phyloP scores from a whole-genome alignment of 2,797 vertebrate genomes.

The Orientallactaga sibirica region DNA sequence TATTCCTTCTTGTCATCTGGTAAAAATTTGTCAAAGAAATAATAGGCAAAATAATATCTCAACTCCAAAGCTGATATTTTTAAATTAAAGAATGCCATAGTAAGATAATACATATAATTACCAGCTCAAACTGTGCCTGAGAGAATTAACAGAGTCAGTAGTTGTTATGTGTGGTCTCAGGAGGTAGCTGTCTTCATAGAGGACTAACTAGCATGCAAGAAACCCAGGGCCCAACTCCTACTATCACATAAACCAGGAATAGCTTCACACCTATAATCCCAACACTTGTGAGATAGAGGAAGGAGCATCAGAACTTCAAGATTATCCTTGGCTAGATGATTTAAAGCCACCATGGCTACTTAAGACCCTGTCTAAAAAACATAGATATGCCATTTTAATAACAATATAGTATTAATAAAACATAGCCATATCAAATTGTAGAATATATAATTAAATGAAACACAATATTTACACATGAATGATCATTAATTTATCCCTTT shows the following conservation, averaged over 20 bases:
- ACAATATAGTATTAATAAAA: background rate
- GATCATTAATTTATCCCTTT: background rate
- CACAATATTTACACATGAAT: background rate
- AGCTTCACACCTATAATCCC: too few species aligned
- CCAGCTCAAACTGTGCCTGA: background rate
- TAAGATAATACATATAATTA: background rate
- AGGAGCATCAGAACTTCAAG: background rate
- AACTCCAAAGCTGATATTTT: background rate
- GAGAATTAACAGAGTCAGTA: background rate
- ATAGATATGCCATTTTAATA: background rate
- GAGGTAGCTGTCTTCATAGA: background rate
- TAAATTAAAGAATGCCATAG: conserved; percentile 1
- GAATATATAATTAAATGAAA: background rate
- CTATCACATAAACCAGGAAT: background rate
- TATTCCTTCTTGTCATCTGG: background rate
- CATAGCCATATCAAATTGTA: background rate
- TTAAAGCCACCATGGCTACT: background rate
- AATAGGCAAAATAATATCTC: background rate
- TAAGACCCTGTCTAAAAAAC: background rate
- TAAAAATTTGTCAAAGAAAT: background rate
- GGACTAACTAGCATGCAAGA: background rate
- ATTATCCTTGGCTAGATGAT: background rate
- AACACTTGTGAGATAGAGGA: background rate
- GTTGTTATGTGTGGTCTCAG: background rate
- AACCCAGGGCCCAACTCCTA: background rate